These are phyloP conservation scores for Drosophila subquinaria DNA, from an alignment of 2,888 invertebrate genomes.

Conservation along the genomic window DNA sequence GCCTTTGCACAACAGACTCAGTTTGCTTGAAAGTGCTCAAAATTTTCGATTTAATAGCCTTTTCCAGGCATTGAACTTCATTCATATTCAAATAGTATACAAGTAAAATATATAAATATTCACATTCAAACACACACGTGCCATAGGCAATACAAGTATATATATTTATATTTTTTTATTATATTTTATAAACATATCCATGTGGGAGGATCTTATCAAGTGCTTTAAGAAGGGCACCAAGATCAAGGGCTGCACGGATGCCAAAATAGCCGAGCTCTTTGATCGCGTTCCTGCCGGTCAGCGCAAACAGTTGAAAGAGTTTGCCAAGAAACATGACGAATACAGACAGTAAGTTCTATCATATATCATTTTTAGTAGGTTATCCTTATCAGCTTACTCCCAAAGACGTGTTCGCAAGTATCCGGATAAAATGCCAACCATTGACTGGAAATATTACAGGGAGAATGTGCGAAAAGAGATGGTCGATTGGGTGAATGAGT, in stretches of 20 bases:
- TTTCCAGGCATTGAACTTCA: slow-evolving; percentile 30
- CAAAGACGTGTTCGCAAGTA: slow-evolving; percentile 68
- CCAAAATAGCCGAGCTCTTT: slow-evolving; percentile 57
- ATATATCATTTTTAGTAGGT: too few species aligned
- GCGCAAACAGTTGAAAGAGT: slow-evolving; percentile 56
- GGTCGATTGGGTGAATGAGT: slow-evolving; percentile 92
- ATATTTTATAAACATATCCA: slow-evolving; percentile 12
- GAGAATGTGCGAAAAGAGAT: slow-evolving; percentile 88
- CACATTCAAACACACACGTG: slow-evolving; percentile 40
- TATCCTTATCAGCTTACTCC: background rate
- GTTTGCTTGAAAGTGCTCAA: slow-evolving; percentile 35
- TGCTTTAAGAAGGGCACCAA: slow-evolving; percentile 44
- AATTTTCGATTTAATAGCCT: slow-evolving; percentile 41
- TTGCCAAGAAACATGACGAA: slow-evolving; percentile 56
- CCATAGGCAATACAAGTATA: slow-evolving; percentile 7
- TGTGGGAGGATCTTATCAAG: slow-evolving; percentile 63
- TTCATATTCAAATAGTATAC: background rate
- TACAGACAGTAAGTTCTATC: slow-evolving; percentile 64
- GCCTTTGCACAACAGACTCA: background rate
- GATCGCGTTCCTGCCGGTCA: slow-evolving; percentile 77
- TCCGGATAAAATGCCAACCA: slow-evolving; percentile 91
- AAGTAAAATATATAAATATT: slow-evolving; percentile 6
- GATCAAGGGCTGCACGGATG: slow-evolving; percentile 22
- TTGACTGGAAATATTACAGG: slow-evolving; percentile 94
- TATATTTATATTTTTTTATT: slow-evolving; percentile 31